Percentiles rank a stretch among this genome's conserved stretches.
Conservation (phyloP, 2,888 invertebrate genomes). For the Pomacea canaliculata region DNA sequence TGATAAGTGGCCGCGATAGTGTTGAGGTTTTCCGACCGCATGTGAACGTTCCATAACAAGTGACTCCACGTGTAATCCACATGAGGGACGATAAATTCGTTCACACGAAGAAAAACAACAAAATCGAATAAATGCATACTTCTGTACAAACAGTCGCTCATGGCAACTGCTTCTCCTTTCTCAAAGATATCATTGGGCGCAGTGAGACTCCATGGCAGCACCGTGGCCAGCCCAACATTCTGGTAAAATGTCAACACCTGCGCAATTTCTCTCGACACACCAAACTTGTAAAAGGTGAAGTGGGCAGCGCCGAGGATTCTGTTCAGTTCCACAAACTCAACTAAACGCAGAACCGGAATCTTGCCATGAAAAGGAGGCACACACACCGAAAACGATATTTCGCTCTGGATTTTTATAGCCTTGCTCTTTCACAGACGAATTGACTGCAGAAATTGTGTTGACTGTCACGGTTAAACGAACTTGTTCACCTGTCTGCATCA, state of each 20-base stretch:
- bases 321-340: slow-evolving; percentile 44
- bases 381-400: slow-evolving; percentile 37
- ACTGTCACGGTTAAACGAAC: slow-evolving; percentile 3
- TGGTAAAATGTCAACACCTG: slow-evolving; percentile 33
- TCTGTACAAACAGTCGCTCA: slow-evolving; percentile 43
- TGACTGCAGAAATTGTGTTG: background rate
- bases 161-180: slow-evolving; percentile 40
- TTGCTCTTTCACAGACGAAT: too few species aligned
- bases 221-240: slow-evolving; percentile 25
- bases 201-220: slow-evolving; percentile 37
- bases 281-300: slow-evolving; percentile 38
- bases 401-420: background rate
- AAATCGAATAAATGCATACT: slow-evolving; percentile 37
- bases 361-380: slow-evolving; percentile 43
- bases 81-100: slow-evolving; percentile 42
- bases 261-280: slow-evolving; percentile 14
- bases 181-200: slow-evolving; percentile 38
- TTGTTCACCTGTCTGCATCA: slow-evolving; percentile 1
- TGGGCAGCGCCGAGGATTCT: slow-evolving; percentile 38
- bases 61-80: slow-evolving; percentile 17
- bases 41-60: slow-evolving; percentile 15
- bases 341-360: slow-evolving; percentile 26
- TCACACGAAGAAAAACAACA: slow-evolving; percentile 42
- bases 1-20: slow-evolving; percentile 21
- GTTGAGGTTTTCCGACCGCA: slow-evolving; percentile 25